Conservation (phyloP, 2,888 invertebrate genomes). For the Euzetes globulus region DNA sequence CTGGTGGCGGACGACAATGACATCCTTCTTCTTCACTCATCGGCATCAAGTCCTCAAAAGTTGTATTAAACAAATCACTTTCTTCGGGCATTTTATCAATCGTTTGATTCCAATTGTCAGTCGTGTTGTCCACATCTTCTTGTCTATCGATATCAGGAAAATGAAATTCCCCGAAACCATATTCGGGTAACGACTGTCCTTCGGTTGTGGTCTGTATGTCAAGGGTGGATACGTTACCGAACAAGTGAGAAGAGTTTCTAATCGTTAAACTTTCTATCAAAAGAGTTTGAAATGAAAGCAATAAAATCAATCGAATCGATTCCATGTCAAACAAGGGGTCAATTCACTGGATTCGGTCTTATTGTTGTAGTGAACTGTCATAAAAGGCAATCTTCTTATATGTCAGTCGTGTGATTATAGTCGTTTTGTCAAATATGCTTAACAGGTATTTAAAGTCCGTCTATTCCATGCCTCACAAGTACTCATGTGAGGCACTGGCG, state of each 20-base stretch:
- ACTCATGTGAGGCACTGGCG: no score
- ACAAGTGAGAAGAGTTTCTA: background rate
- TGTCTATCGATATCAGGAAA: background rate
- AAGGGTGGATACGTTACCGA: background rate
- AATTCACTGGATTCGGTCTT: no score
- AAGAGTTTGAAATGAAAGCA: background rate
- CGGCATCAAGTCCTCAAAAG: background rate
- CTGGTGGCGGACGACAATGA: slow-evolving; percentile 36
- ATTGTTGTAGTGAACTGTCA: no score
- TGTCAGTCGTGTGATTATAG: no score
- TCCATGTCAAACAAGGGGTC: no score
- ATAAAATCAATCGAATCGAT: no score
- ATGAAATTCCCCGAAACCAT: slow-evolving; percentile 2
- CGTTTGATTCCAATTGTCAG: background rate
- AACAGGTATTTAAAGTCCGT: no score
- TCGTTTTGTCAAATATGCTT: no score
- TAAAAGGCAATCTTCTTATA: no score
- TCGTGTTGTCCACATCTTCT: background rate
- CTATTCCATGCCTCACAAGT: no score
- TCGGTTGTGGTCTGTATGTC: background rate
- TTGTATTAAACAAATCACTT: background rate
- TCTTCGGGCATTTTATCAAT: background rate
- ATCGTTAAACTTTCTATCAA: no score
- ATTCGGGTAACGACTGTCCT: background rate
- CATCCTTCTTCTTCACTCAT: slow-evolving; percentile 32